These are phyloP conservation scores for Phaetusa simplex DNA, from an alignment of 2,113 vertebrate genomes.

Conservation along the genomic window DNA sequence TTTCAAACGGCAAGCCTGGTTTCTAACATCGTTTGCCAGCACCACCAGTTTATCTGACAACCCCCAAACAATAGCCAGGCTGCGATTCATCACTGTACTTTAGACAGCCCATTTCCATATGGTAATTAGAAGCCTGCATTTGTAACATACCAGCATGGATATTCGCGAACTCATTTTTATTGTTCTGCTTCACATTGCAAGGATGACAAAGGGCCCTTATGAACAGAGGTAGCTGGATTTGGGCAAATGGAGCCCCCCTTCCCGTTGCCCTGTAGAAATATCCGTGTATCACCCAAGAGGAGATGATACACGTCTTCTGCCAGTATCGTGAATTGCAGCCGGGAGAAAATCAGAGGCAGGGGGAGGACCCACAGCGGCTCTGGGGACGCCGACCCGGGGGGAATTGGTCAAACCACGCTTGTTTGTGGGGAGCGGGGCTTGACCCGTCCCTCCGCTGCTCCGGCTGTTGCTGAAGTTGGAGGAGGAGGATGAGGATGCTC, in stretches of 20 bases:
- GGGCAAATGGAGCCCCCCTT: neutral
- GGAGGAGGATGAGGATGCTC: neutral
- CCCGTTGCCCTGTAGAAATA: neutral
- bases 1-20: neutral
- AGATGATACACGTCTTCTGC: neutral
- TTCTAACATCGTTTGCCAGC: neutral
- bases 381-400: neutral
- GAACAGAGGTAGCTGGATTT: neutral
- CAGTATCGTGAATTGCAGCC: accelerated
- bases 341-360: neutral
- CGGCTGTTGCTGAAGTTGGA: neutral
- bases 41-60: neutral
- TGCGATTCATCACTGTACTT: neutral
- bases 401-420: accelerated
- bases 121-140: neutral
- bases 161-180: neutral
- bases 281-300: neutral
- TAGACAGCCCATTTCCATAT: neutral
- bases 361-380: neutral
- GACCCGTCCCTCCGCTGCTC: neutral
- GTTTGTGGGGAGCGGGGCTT: accelerated
- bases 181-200: neutral
- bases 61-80: neutral
- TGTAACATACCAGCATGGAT: neutral
- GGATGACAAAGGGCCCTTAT: neutral